Base-by-base conservation (phyloP, 2,888 invertebrate species). In the Leptopilina myrica region DNA sequence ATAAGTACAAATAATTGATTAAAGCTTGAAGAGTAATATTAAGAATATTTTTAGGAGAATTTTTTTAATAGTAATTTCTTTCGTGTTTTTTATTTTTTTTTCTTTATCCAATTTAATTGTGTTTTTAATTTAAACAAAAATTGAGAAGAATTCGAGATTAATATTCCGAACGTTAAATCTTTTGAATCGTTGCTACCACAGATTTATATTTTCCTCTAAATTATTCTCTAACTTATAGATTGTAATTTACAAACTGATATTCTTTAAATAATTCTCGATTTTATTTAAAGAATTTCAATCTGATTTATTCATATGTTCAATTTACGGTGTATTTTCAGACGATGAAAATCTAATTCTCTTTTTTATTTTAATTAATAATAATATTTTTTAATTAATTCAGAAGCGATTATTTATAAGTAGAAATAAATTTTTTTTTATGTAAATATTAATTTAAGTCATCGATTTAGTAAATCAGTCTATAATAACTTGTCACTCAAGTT, bases 401-500 rank as follows among this genome's bases (percentile, higher is more conserved):
- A 33, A 49, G 9, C 62, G 6, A 20, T 62, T 15, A 62, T 20
- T 20, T 20, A 9, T 33, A 5, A 33, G 33, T 43, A 7, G 1
- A 43, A 43, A 7, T 43, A 43, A 43, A 43, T 43, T 8, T 15
- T 8, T 15, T 62, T 15, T 20, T 62, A 20, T 20, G 15, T 20
- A 20, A 62, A 15, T 20, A 62, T 62, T 20, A 62, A 62, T 62
- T 62, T 20, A 62, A 15, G 9, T 62, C 33, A 33, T 2, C 9
- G 20, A 62, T 15, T 62, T 62, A 62, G 62, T 20, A 20, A 62
- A 62, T 62, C 62, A 62, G 62, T 62, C 62, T 62, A 62, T 62
- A 62, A 62, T 62, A 62, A 62, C 62, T 62, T 62, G 7, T 15
- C 62, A 6, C 1, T 43, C 15, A 62, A 62, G 62, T 15, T 59